Evolutionary conservation across 2,113 vertebrate species (phyloP), one percentile per base, ranked within the genome.

Genomic region (Seriola rivoliana): DNA sequence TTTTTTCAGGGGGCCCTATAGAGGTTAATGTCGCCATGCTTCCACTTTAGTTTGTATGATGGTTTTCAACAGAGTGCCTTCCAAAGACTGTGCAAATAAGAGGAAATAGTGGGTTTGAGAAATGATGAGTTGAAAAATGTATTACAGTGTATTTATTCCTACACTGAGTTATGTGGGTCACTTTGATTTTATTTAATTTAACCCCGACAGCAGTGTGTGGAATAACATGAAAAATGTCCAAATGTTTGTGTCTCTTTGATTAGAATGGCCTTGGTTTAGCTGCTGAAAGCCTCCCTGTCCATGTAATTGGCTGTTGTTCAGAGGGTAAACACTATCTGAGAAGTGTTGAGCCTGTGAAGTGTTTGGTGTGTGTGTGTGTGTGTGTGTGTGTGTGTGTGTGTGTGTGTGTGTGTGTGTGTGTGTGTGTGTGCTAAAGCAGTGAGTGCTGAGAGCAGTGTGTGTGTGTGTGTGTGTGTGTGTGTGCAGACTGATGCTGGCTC

Each of bases 331-430:
- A 86, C 77, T 74, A 82, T 85, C 88, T 80, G 88, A 80, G 87
- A 81, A 78, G 91, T 86, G 91, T 85, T 93, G 91, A 93, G 83
- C 82, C 38, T 46, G 58, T 84, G 21, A 81, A 94, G 92, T 91
- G 88, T 71, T 74, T 16, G 21, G 40, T 42, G 85, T 70, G 55
- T 38, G 85, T 79, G 66, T 72, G 57, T 74, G 82, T 85, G 64
- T 71, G 79, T 71, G 68, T 71, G 79, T 71, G 68, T 71, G 42
- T 66, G 81, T 75, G 83, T 50, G 71, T 63, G 44, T 59, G 79
- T 71, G 68, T 71, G 79, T 71, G 68, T 71, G 71, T 63, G 44
- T 59, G 60, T 73, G n/a, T n/a, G 29, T 38, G 25, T 36, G 60
- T 81, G 79, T 71, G 68, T 71, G 79, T 71, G 68, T 71, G 66